Evolutionary conservation across 2,797 vertebrate species (phyloP).

Genomic region (Atherinosoma microstoma): DNA sequence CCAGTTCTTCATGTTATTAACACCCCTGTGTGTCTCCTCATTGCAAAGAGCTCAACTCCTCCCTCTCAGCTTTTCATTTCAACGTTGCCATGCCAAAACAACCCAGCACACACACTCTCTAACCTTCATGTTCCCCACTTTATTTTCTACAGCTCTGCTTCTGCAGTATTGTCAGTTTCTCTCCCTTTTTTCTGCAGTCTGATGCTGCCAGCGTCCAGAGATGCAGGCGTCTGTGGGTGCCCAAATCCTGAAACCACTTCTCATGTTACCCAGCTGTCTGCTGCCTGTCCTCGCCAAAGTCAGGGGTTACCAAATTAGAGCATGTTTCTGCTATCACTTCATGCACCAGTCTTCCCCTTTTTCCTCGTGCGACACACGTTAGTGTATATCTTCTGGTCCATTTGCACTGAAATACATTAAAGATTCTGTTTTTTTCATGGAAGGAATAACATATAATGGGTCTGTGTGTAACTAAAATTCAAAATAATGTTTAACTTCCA

Average conservation of each 20-base stretch:
- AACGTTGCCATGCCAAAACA: background rate
- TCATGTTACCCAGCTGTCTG: conserved; percentile 81
- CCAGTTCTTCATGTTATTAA: conserved; percentile 29
- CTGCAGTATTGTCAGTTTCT: background rate
- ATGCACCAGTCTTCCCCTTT: background rate
- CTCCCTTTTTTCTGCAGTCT: background rate
- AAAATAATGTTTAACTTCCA: conserved; percentile 1
- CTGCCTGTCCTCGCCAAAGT: conserved; percentile 58
- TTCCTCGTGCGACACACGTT: background rate
- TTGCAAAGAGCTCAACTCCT: background rate
- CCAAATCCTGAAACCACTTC: conserved; percentile 59
- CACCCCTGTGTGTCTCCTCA: conserved; percentile 10
- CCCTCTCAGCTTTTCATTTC: background rate
- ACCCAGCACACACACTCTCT: background rate
- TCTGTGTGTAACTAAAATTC: background rate
- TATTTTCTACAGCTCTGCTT: conserved; percentile 1
- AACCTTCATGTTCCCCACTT: background rate
- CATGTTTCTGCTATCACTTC: conserved; percentile 29
- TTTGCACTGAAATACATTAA: background rate
- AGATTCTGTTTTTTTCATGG: background rate
- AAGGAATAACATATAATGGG: background rate
- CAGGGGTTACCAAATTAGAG: conserved; percentile 66
- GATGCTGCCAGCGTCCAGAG: background rate
- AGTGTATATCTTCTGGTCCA: background rate
- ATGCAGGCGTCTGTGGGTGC: conserved; percentile 23